These are phyloP conservation scores for Drosophila malerkotliana DNA, from an alignment of 1,140 invertebrate species.

Conservation along the genomic window DNA sequence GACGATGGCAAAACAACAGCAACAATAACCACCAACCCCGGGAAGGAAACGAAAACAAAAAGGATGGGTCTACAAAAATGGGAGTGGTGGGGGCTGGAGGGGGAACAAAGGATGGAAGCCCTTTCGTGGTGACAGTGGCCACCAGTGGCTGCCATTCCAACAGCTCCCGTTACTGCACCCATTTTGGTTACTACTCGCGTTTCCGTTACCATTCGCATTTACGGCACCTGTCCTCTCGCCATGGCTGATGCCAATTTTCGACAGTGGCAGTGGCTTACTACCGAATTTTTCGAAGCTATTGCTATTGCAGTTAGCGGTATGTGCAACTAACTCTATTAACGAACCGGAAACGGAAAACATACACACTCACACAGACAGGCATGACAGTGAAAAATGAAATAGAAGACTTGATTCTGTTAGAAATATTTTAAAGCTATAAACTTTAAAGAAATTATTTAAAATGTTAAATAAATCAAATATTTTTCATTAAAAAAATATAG, in stretches of 20 bases:
- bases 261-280: conserved; percentile 40
- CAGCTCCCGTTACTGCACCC: conserved; percentile 7
- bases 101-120: neutral
- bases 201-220: conserved; percentile 16
- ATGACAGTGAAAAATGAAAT: conserved; percentile 12
- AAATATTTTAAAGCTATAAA: conserved; percentile 4
- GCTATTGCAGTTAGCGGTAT: conserved; percentile 48
- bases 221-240: conserved; percentile 25
- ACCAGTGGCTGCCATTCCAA: conserved; percentile 17
- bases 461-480: too few species aligned
- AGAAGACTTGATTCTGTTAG: conserved; percentile 35
- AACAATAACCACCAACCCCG: conserved; percentile 37
- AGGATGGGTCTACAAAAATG: neutral
- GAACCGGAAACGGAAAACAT: conserved; percentile 75
- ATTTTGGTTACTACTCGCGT: conserved; percentile 19
- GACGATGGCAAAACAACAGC: conserved; percentile 41
- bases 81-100: neutral
- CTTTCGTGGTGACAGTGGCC: conserved; percentile 47
- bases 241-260: conserved; percentile 42
- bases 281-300: conserved; percentile 39
- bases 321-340: conserved; percentile 83
- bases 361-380: conserved; percentile 22
- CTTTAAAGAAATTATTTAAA: neutral
- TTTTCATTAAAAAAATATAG: neutral
- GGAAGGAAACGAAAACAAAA: conserved; percentile 40